Evolutionary conservation across 2,888 invertebrate species (phyloP), one percentile per base, ranked within the genome.

Genomic region (Deilephila porcellus): DNA sequence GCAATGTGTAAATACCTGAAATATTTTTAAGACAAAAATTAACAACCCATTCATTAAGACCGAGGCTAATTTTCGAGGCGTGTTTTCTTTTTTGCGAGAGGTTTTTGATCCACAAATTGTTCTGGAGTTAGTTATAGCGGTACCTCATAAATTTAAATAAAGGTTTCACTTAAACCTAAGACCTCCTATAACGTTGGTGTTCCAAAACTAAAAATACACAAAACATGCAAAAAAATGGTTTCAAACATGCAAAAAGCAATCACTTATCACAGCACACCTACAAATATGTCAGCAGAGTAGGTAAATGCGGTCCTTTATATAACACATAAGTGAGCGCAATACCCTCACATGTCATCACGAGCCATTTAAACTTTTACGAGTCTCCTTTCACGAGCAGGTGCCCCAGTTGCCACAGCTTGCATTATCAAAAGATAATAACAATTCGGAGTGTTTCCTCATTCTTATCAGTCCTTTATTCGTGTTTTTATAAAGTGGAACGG

Each of bases 401-500:
- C 52, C 37, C n/a, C 34, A 37, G 67, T 67, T 67, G 25, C 67
- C 45, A 67, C 67, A 45, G 14, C 45, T 64, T 45, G 64, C 29
- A 64, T 64, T 59, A 64, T 63, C 56, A 64, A 37, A 17, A 59
- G 64, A 67, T 72, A 72, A 72, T 53, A 63, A 72, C 56, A 37
- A 64, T 62, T 20, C 34, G n/a, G n/a, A 72, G 34, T 70, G 78
- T 84, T 86, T 85, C 82, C 79, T 82, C 80, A 84, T 80, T 81
- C 78, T 86, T 86, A 86, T 83, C 83, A 81, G 74, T 85, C 83
- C 84, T 85, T 84, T 83, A 56, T 34, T 72, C 34, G 63, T 34
- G 32, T 72, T 72, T 56, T 34, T 63, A 32, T 72, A 83, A 91
- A 89, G 86, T 90, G 83, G 90, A 85, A 78, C 90, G 83, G 76